Evolutionary conservation across 2,888 invertebrate species (phyloP).

Genomic region (Fragum fragum): DNA sequence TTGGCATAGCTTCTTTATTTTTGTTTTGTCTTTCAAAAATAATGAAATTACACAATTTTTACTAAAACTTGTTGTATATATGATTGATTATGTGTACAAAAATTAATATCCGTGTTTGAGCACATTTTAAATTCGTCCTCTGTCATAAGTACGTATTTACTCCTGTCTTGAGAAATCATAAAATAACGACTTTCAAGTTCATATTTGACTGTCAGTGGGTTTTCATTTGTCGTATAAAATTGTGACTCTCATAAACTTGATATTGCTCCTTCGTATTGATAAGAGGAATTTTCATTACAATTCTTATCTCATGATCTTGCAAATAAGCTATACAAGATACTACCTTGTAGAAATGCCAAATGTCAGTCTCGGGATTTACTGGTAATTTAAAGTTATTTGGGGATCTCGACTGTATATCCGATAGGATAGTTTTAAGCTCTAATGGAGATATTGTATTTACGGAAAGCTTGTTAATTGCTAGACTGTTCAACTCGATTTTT

Average conservation of each 20-base stretch:
- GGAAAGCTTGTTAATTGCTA: conserved; percentile 14
- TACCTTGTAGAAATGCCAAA: conserved; percentile 44
- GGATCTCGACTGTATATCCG: conserved; percentile 23
- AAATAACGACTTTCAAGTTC: not conserved
- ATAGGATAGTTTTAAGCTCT: conserved; percentile 15
- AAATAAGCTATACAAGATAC: conserved; percentile 22
- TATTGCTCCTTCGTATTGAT: conserved; percentile 19
- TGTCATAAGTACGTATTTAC: not conserved
- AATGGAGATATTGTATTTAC: conserved; percentile 36
- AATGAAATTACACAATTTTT: not conserved
- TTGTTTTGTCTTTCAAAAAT: not conserved
- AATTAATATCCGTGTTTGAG: not conserved
- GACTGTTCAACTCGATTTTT: conserved; percentile 37
- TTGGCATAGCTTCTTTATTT: not conserved
- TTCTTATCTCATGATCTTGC: conserved; percentile 20
- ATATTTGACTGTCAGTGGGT: not conserved
- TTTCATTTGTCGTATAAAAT: not conserved
- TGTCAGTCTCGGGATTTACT: conserved; percentile 29
- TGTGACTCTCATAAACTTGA: not conserved
- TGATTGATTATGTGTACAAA: not conserved
- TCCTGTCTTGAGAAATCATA: not conserved
- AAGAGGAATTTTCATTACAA: conserved; percentile 34
- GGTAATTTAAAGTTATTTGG: conserved; percentile 28
- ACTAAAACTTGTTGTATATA: not conserved
- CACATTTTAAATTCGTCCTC: not conserved